phyloP scores from a whole-genome alignment of 2,888 invertebrate species.

The Diplolepis rosae region DNA sequence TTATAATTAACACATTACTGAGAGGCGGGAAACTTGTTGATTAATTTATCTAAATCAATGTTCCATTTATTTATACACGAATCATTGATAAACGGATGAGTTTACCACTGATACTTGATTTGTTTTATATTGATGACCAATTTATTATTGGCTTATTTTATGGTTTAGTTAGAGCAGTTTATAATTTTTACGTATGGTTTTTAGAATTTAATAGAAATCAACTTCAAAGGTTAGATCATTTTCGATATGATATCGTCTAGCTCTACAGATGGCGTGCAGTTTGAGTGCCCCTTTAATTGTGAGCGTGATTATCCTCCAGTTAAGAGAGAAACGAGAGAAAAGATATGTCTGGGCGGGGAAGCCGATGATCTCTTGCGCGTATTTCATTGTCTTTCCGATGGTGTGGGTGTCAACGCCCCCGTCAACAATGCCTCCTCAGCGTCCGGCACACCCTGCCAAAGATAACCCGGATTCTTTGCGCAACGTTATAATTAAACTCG shows the following conservation, averaged over 20 bases:
- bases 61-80: too few species aligned
- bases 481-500: constrained; percentile 28
- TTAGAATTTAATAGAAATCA: background rate
- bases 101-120: too few species aligned
- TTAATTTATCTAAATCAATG: too few species aligned
- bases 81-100: too few species aligned
- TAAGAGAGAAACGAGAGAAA: constrained; percentile 31
- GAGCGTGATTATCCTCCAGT: constrained; percentile 37
- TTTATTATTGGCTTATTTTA: too few species aligned
- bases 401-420: constrained; percentile 71
- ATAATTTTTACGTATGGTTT: background rate
- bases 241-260: constrained; percentile 8
- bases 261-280: constrained; percentile 25
- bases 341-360: constrained; percentile 41
- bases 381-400: constrained; percentile 61
- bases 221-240: background rate
- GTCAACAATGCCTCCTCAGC: constrained; percentile 52
- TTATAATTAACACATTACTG: constrained; percentile 7
- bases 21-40: background rate
- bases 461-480: constrained; percentile 23
- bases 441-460: constrained; percentile 49
- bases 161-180: background rate
- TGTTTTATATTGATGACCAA: too few species aligned
- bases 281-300: constrained; percentile 35
- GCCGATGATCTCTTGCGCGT: constrained; percentile 42